Evolutionary conservation across 2,797 vertebrate species (phyloP), one percentile per base, ranked within the genome.

Genomic region (Buceros bicornis): DNA sequence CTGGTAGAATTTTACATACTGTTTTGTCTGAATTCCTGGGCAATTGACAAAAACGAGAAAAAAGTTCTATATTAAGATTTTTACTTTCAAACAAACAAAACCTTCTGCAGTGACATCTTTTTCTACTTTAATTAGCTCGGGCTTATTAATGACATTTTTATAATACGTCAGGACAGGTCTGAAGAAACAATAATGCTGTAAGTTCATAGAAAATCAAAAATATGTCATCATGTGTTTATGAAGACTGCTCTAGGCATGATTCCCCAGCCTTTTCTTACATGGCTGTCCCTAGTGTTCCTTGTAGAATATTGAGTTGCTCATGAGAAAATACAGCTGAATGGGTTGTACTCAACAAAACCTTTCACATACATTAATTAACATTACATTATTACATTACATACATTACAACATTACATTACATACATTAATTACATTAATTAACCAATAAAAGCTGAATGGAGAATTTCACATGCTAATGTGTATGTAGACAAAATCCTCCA

Each of bases 191-290:
- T 35, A 88, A 80, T 56, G 58, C 42, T 72, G 2, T 70, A 67
- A 48, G 22, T 85, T 85, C 45, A 21, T 16, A 47, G 45, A 82
- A 73, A 74, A 89, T 82, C 16, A 93, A 92, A 94, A 93, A 51
- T 76, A 47, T 16, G 4, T 67, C 14, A 33, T 88, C 1, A 0
- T 90, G 3, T 88, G 69, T 87, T 90, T 96, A 89, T n/a, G 29
- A 82, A 80, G 42, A 67, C 33, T 57, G 42, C 43, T 89, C 29
- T 65, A 70, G 67, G 65, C 50, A 45, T 85, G 74, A 31, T 87
- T 93, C 71, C 42, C 71, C 5, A 4, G 24, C 33, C 42, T 64
- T 76, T 95, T 82, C 78, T 93, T 78, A 92, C 28, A 37, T 35
- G 47, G 9, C 53, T 87, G 33, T 77, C 67, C 70, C 43, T 62